Base-by-base conservation (phyloP, 2,888 invertebrate genomes). In the Thera britannica region DNA sequence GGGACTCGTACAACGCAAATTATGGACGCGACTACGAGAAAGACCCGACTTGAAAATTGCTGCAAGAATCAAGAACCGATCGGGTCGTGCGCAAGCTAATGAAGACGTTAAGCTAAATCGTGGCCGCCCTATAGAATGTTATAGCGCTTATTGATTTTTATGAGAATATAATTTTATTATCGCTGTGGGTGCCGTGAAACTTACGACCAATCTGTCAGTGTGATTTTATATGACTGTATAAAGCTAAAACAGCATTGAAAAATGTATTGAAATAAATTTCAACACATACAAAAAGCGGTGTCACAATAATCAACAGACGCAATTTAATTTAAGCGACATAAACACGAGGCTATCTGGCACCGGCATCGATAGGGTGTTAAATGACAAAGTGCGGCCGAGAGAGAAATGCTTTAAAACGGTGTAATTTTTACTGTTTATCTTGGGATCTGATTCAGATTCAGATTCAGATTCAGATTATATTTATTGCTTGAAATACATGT, bases 251-350 rank as follows among this genome's bases (percentile, higher is more conserved):
- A 49, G 48, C n/a, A 75, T 75, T 80, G 78, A 81, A 82, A 81
- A 80, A 78, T 79, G 79, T 76, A 75, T 76, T 72, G 79, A 79
- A 83, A 88, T 90, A 90, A 88, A 89, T 90, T 86, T 87, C 75
- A 82, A 78, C 78, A 79, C 79, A 78, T 85, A 86, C 85, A 89
- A 90, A 90, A 90, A 86, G 86, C 84, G 77, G 75, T 87, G 90
- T 90, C 89, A 88, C 84, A 87, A 90, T 88, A 90, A 92, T 90
- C 89, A 90, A 89, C 88, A 83, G 85, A 80, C 82, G 90, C 87
- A 87, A 92, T 92, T 92, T 90, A 90, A 91, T 90, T 89, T 86
- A 89, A 90, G 87, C 85, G 92, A 93, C 92, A 89, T 91, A 90
- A 92, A 90, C 91, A 90, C 86, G 86, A 75, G 77, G 83, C 83